Base-by-base conservation (phyloP, 2,113 vertebrate species). In the Bubalus kerabau region DNA sequence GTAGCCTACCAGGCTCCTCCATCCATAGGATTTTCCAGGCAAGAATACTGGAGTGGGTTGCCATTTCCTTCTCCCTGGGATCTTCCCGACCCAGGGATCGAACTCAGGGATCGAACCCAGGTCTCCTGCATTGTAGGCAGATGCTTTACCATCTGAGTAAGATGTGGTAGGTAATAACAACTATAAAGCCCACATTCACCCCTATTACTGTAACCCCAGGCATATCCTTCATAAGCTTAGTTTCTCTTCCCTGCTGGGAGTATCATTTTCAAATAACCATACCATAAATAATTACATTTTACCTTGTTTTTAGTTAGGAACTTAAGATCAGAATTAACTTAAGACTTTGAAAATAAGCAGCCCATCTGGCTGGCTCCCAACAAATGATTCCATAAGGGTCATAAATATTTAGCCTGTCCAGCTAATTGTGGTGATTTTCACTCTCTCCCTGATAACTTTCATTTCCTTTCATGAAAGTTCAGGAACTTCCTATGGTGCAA, bases 391-490 rank as follows among this genome's bases (percentile, higher is more conserved):
- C 46, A 82, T 13, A 85, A 96, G 16, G 60, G 46, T n/a, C 23
- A 24, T 71, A 84, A 96, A 46, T 23, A 88, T 76, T 90, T 74
- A 10, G 2, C 10, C 71, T 84, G 80, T 57, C 60, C 48, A n/a
- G 82, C 14, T 48, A 43, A 74, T 28, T 56, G 36, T 81, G 87
- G 52, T 87, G n/a, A 88, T 60, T 93, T 92, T 85, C 59, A 36
- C 46, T 95, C 26, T 90, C 52, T 95, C n/a, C 59, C 40, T 67
- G 87, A 64, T 95, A 96, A 80, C 26, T 80, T 87, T 93, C 56
- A 48, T 80, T 98, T 97, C 87, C 95, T 96, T 62, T 43, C 32
- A 26, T 23, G 80, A 97, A 84, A 78, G 52, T 78, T 85, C 6
- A 17, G 26, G 92, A 87, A 56, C 71, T 93, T 98, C 86, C 85